A percentile compares a stretch with the other conserved stretches of the same genome.
These are phyloP conservation scores for Phragmatobia fuliginosa DNA, from an alignment of 2,888 invertebrate species.

Conservation along the genomic window DNA sequence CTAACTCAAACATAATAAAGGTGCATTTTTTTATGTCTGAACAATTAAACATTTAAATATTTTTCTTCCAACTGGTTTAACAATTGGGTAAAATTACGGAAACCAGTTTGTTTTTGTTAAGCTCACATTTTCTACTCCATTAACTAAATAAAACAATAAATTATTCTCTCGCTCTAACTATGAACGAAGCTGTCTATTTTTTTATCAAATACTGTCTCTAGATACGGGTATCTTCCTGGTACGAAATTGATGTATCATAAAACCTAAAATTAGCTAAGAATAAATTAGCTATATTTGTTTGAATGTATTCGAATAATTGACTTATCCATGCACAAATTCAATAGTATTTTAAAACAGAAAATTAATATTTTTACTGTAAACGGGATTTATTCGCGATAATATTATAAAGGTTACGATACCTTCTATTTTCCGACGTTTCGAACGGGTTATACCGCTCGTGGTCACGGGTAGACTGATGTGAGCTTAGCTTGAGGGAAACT, in stretches of 20 bases:
- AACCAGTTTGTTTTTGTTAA: conserved; percentile 43
- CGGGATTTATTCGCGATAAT: too few species aligned
- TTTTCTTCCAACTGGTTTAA: conserved; percentile 20
- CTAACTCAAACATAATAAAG: background rate
- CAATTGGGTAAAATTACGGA: conserved; percentile 21
- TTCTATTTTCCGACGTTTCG: too few species aligned
- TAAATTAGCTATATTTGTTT: too few species aligned
- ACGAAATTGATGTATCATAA: background rate
- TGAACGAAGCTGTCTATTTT: conserved; percentile 7
- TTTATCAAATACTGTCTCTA: background rate
- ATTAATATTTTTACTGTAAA: too few species aligned
- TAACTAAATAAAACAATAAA: conserved; percentile 36
- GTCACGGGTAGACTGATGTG: too few species aligned
- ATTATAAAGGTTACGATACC: too few species aligned
- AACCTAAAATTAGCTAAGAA: too few species aligned
- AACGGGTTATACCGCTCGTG: too few species aligned
- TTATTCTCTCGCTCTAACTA: conserved; percentile 32
- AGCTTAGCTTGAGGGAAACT: too few species aligned
- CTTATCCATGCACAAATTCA: too few species aligned
- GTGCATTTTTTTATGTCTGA: background rate
- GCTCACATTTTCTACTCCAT: conserved; percentile 42
- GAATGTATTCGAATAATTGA: too few species aligned
- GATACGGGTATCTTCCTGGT: background rate
- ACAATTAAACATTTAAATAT: conserved; percentile 15
- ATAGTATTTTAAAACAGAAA: too few species aligned